phyloP scores from a whole-genome alignment of 1,140 invertebrate genomes.

The Coenobita brevimanus region DNA sequence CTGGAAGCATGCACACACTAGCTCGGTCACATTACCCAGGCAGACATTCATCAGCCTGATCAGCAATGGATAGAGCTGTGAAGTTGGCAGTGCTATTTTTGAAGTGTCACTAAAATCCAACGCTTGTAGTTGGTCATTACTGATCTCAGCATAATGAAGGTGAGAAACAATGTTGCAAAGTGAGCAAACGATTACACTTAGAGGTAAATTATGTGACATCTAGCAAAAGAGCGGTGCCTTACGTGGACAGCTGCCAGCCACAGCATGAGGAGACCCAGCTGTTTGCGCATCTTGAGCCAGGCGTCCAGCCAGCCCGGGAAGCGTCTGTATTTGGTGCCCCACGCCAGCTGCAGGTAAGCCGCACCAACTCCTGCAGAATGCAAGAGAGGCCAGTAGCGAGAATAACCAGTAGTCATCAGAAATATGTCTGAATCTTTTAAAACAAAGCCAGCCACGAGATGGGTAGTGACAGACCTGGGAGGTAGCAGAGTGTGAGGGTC shows the following conservation, averaged over 20 bases:
- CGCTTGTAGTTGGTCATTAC: too few species aligned
- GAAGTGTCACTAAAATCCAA: too few species aligned
- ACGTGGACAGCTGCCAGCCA: constrained; percentile 67
- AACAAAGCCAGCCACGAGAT: neutral
- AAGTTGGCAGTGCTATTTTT: too few species aligned
- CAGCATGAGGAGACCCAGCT: constrained; percentile 70
- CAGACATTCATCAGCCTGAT: too few species aligned
- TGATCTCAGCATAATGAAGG: too few species aligned
- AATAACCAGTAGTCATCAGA: too few species aligned
- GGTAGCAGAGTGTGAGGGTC: constrained; percentile 54
- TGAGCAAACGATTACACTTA: neutral
- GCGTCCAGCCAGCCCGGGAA: constrained; percentile 69
- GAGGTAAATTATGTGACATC: too few species aligned
- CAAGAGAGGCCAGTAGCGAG: too few species aligned
- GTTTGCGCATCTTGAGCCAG: constrained; percentile 70
- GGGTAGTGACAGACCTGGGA: constrained; percentile 36
- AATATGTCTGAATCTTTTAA: too few species aligned
- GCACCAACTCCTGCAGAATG: constrained; percentile 58
- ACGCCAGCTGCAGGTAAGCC: constrained; percentile 64
- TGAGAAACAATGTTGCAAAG: neutral
- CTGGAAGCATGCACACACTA: too few species aligned
- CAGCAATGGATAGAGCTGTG: too few species aligned
- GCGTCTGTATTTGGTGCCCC: constrained; percentile 68
- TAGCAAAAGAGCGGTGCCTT: neutral
- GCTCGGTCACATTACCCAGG: too few species aligned